Evolutionary conservation across 2,113 vertebrate species (phyloP).

Genomic region (Thomomys bottae): DNA sequence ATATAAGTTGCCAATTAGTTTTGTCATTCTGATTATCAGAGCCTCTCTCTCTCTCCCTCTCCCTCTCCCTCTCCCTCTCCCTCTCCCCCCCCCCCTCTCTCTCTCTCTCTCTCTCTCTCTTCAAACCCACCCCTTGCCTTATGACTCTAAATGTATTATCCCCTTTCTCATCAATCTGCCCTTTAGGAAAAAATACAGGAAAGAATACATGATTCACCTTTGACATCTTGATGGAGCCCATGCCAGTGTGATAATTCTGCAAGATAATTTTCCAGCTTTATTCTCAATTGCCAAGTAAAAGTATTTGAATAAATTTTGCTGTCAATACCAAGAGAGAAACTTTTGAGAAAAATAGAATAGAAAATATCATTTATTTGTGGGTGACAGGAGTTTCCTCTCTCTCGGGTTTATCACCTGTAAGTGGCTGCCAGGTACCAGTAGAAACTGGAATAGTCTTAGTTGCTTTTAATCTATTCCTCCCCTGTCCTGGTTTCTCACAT

Average conservation of each 20-base stretch:
- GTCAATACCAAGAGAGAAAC: too few species aligned
- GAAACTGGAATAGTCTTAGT: not conserved
- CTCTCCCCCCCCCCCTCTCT: rapidly evolving
- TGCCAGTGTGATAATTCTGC: not conserved
- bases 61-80: rapidly evolving
- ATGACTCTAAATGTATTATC: not conserved
- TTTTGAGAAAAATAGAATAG: not conserved
- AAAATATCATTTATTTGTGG: not conserved
- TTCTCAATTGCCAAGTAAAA: not conserved
- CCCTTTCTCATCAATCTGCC: not conserved
- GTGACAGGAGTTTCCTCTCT: not conserved
- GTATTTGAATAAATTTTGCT: not conserved
- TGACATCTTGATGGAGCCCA: not conserved
- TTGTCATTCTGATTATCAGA: not conserved
- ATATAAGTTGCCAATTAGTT: not conserved
- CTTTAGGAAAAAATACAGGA: not conserved
- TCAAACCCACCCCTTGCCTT: too few species aligned
- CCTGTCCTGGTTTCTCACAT: not conserved
- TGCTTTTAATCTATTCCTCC: not conserved
- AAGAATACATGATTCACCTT: not conserved
- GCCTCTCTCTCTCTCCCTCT: too few species aligned
- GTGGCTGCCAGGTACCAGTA: not conserved
- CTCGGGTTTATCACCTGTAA: not conserved
- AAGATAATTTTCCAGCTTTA: not conserved
- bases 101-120: too few species aligned